Evolutionary conservation across 2,113 vertebrate genomes (phyloP), one percentile per base, ranked within the genome.

Genomic region (Petrocephalus microphthalmus): DNA sequence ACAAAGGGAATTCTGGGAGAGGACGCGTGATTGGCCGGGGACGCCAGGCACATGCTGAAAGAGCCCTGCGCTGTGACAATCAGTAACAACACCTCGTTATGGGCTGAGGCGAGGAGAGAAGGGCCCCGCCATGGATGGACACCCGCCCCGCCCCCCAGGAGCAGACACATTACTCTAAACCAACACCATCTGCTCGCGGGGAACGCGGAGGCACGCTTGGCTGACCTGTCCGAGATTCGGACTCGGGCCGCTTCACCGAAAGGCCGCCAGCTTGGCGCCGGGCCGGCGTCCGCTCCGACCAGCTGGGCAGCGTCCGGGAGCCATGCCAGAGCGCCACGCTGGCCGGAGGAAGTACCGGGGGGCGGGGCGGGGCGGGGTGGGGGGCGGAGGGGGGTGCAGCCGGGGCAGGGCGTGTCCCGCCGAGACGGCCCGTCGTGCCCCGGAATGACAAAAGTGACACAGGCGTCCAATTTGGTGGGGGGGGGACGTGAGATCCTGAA

Each of bases 181-280:
- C 83, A 85, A 52, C 83, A 86, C 83, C 88, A 89, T 89, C 84
- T 74, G 83, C 83, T 89, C 49, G 49, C 10, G 82, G 6, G 29
- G 49, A 85, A 64, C 20, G 33, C 51, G 20, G 19, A 83, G 87
- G 84, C 84, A 52, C 29, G 57, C 71, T 87, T 81, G 67, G 87
- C 71, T 78, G 85, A 81, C 19, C 87, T 81, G 47, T 74, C 60
- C n/a, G 64, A 86, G 84, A n/a, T 11, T 49, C 22, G 22, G 60
- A 71, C 83, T 37, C 49, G 49, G 53, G 47, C 57, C 45, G 83
- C 25, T 71, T 85, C 33, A 83, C 83, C 49, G 57, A 29, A 71
- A 47, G 19, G 37, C n/a, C 45, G 82, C 45, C 82, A 64, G 57
- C 42, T 78, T 89, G 84, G 84, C 85, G 47, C 20, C 33, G 3